Conservation (phyloP, 2,113 vertebrate genomes). For the Coptodon rendalli region DNA sequence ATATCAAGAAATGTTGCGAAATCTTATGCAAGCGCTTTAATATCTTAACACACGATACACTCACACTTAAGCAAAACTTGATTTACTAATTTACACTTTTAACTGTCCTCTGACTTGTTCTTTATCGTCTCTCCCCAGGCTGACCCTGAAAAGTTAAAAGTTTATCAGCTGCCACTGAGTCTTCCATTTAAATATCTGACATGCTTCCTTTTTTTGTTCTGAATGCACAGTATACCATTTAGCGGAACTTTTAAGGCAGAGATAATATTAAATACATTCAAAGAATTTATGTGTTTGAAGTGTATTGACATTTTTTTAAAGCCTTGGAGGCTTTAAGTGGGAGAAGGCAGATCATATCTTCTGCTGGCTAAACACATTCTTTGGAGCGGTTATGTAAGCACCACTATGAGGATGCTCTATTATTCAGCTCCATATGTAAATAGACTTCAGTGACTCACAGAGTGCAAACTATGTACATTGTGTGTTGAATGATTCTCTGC, state of each 20-base stretch:
- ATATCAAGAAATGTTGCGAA: background rate
- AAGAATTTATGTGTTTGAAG: background rate
- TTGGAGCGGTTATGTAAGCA: conserved; percentile 30
- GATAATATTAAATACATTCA: conserved; percentile 20
- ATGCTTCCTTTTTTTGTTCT: background rate
- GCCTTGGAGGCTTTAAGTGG: conserved; percentile 11
- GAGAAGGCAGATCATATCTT: conserved; percentile 28
- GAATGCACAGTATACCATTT: background rate
- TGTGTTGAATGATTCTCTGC: background rate
- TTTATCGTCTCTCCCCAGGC: background rate
- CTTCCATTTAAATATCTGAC: background rate
- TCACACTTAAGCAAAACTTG: background rate
- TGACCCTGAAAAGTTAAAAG: background rate
- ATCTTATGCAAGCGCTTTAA: conserved; percentile 2
- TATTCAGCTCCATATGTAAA: conserved; percentile 21
- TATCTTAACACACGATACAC: background rate
- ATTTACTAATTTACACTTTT: background rate
- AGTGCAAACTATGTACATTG: conserved; percentile 1
- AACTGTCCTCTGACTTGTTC: background rate
- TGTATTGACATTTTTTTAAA: conserved; percentile 1
- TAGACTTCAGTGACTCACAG: background rate
- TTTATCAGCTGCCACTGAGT: background rate
- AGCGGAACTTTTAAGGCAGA: background rate
- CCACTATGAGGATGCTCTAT: background rate
- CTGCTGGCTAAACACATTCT: conserved; percentile 32